These are phyloP conservation scores for Zhuqinia jingwanae DNA, from an alignment of 2,888 invertebrate genomes.

Conservation along the genomic window DNA sequence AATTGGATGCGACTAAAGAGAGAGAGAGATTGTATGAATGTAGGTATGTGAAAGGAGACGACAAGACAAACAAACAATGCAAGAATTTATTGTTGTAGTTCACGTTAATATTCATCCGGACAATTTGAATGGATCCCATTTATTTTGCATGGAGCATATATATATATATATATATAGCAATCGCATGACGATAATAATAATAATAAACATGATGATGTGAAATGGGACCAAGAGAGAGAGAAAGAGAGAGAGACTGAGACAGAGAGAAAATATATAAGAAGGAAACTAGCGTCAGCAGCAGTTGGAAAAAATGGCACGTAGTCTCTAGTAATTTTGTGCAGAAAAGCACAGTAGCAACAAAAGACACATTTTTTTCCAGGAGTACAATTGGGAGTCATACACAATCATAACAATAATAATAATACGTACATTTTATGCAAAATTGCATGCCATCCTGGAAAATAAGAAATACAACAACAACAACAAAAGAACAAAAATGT, in stretches of 20 bases:
- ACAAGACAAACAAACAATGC: conserved; percentile 38
- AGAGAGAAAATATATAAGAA: not conserved
- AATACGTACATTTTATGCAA: conserved; percentile 45
- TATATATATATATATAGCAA: too few relatives aligned
- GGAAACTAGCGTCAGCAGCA: not conserved
- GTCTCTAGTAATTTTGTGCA: conserved; percentile 28
- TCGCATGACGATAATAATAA: conserved; percentile 8
- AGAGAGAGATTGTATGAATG: not conserved
- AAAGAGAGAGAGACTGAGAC: not conserved
- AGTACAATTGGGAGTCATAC: conserved; percentile 44
- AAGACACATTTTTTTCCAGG: not conserved
- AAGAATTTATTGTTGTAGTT: conserved; percentile 40
- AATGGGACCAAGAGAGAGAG: not conserved
- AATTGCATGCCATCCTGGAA: conserved; percentile 40
- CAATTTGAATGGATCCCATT: conserved; percentile 40
- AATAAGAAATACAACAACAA: not conserved
- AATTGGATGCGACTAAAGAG: not conserved
- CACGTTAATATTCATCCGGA: conserved; percentile 38
- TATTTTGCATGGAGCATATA: conserved; percentile 29
- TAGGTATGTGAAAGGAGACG: not conserved
- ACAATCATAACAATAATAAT: conserved; percentile 16
- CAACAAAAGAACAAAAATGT: conserved; percentile 20
- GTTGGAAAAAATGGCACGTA: conserved; percentile 28
- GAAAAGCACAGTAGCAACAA: conserved; percentile 19
- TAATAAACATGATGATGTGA: conserved; percentile 23